These are phyloP conservation scores for Xestia sexstrigata DNA, from an alignment of 2,888 invertebrate species.

Conservation along the genomic window DNA sequence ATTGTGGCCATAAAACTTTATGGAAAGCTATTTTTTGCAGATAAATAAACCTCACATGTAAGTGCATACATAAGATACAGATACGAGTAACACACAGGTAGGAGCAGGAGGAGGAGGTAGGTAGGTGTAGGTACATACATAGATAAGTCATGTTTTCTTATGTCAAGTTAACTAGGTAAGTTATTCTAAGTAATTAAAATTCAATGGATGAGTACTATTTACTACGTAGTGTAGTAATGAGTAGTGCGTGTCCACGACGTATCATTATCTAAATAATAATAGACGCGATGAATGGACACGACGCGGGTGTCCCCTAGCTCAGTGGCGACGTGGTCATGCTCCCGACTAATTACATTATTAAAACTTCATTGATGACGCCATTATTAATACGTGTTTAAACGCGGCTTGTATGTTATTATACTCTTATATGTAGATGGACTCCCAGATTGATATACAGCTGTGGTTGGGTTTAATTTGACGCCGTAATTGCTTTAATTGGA, in stretches of 20 bases:
- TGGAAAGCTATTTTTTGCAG: not conserved
- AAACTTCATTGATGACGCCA: slow-evolving; percentile 54
- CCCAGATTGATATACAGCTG: slow-evolving; percentile 23
- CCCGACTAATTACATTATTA: slow-evolving; percentile 60
- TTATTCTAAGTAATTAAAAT: slow-evolving; percentile 42
- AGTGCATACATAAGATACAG: too few relatives aligned
- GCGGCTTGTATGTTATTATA: slow-evolving; percentile 13
- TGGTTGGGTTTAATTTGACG: slow-evolving; percentile 32
- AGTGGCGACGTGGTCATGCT: slow-evolving; percentile 26
- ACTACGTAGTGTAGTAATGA: slow-evolving; percentile 48
- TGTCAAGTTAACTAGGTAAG: slow-evolving; percentile 8
- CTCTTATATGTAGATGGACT: not conserved
- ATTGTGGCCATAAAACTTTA: slow-evolving; percentile 25
- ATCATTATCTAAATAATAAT: slow-evolving; percentile 63
- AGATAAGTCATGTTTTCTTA: not conserved
- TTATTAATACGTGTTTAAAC: slow-evolving; percentile 47
- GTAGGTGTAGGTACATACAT: too few relatives aligned
- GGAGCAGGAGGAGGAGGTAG: too few relatives aligned
- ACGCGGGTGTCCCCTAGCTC: slow-evolving; percentile 41
- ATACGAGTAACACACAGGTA: too few relatives aligned
- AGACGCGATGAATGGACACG: slow-evolving; percentile 60
- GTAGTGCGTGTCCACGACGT: slow-evolving; percentile 62
- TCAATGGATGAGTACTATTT: slow-evolving; percentile 47
- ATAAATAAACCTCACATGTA: not conserved
- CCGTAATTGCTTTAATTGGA: slow-evolving; percentile 32